Evolutionary conservation across 2,888 invertebrate species (phyloP).

Genomic region (Macaria liturata): DNA sequence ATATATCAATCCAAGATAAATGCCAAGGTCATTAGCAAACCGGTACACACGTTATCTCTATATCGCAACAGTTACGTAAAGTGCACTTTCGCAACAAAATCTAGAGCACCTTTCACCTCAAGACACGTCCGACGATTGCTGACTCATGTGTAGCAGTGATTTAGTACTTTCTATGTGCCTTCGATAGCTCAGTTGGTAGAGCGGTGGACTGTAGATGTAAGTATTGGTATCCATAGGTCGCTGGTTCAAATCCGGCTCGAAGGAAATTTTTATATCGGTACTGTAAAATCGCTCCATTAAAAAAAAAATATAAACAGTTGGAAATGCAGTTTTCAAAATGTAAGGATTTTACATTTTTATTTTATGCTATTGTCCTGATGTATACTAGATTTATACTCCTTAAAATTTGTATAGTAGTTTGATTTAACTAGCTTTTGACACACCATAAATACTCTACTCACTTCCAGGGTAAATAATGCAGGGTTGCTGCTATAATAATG

Average conservation of each 20-base stretch:
- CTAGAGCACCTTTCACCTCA: constrained; percentile 45
- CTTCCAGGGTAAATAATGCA: too few relatives aligned
- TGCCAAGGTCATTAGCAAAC: constrained; percentile 3
- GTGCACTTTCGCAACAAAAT: constrained; percentile 17
- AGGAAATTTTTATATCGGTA: constrained; percentile 55
- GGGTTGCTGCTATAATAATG: too few relatives aligned
- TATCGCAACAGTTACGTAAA: constrained; percentile 2
- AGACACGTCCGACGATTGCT: constrained; percentile 5
- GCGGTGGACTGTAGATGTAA: constrained; percentile 77
- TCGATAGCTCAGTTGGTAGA: constrained; percentile 84
- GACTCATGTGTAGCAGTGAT: constrained; percentile 4
- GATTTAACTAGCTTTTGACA: too few relatives aligned
- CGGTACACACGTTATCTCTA: constrained; percentile 8
- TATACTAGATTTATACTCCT: too few relatives aligned
- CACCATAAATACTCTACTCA: too few relatives aligned
- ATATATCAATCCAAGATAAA: not conserved
- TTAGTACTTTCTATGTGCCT: constrained; percentile 45
- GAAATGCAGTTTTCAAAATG: too few relatives aligned
- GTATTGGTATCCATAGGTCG: constrained; percentile 81
- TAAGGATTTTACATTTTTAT: too few relatives aligned
- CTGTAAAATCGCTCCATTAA: too few relatives aligned
- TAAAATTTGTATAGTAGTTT: too few relatives aligned
- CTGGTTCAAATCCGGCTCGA: constrained; percentile 86
- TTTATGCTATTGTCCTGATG: too few relatives aligned
- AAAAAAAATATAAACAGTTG: too few relatives aligned